Base-by-base conservation (phyloP, 2,797 vertebrate species). In the Loriculus beryllinus region DNA sequence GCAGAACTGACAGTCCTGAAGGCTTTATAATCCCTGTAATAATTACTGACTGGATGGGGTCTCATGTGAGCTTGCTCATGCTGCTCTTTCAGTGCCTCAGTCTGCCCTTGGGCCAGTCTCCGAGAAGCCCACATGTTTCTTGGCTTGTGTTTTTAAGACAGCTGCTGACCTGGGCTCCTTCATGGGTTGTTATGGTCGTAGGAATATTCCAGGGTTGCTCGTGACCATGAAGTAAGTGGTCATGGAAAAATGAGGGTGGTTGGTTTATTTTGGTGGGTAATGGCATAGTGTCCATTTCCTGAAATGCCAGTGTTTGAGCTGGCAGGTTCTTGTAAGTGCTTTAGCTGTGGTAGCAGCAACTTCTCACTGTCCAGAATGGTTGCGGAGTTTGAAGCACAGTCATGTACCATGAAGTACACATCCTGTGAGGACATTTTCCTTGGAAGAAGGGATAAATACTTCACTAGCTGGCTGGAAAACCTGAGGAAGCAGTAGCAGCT, bases 1-100 rank as follows among this genome's bases (percentile, higher is more conserved):
- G 52, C 54, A 84, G 51, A 84, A 86, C 63, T 91, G 91, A 42
- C 51, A 52, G 56, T 86, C 56, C 51, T 79, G 59, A 67, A 88
- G 59, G 70, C 74, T 92, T 83, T 25, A 29, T 87, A 84, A 86
- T 91, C 88, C 62, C 49, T 87, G 51, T 45, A 67, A 37, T 90
- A 90, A 67, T 76, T 86, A 65, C 31, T 56, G 79, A 19, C 67
- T 65, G 63, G 81, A 76, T 9, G 9, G 54, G 48, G 39, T 89
- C 57, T 90, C 71, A n/a, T 76, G 37, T 52, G 82, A 88, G 43
- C 62, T 86, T 51, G 45, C 64, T 72, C 52, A 19, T 43, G 37
- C 77, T 77, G 48, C 59, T 70, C 22, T 39, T 39, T 67, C 45
- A 31, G 1, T 72, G 69, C 62, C 25, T 88, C 59, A 31, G 31